Base-by-base conservation (phyloP, 2,888 invertebrate genomes). In the Drosophila mayaguana region DNA sequence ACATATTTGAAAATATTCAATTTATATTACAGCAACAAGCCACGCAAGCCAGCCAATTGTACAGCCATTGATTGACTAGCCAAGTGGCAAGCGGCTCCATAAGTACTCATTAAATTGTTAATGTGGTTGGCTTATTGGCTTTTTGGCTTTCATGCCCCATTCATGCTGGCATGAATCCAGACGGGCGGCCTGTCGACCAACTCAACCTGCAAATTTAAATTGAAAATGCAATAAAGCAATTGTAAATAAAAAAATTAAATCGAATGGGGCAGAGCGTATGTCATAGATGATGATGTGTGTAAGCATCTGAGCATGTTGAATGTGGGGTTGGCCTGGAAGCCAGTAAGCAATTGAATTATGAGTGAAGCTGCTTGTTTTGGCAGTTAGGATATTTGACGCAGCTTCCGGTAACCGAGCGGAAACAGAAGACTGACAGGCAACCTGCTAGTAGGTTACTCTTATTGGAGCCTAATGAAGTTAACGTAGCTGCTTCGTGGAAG, bases 101-200 rank as follows among this genome's bases (percentile, higher is more conserved):
- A 66, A 77, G 72, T 40, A 69, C 78, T 85, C 86, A 88, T 83
- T 83, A 83, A 88, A 75, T 83, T 85, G 78, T 78, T 88, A 83
- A 83, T 83, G 80, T 56, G 83, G 78, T 78, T 78, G 68, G 55
- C 82, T 71, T 71, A 65, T 68, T 18, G 64, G 54, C 81, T 71
- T 71, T 65, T 70, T 20, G 42, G 34, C n/a, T 56, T 63, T 65
- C 42, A 57, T 50, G 57, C 57, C 50, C 34, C 38, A 25, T 22
- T 12, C 11, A 16, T 56, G 70, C 42, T 51, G 14, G 22, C 22
- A 32, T 59, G 16, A 63, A 22, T 45, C 34, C 48, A 43, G 60
- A 38, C 68, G 59, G 78, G 48, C 72, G 43, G 68, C 25, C 34
- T 54, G 56, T 59, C 57, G 59, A 53, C 48, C 56, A 54, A 61